Percentiles rank a stretch among this genome's conserved stretches.
These are phyloP conservation scores for Psilopogon haemacephalus DNA, from an alignment of 2,113 vertebrate species.

Conservation along the genomic window DNA sequence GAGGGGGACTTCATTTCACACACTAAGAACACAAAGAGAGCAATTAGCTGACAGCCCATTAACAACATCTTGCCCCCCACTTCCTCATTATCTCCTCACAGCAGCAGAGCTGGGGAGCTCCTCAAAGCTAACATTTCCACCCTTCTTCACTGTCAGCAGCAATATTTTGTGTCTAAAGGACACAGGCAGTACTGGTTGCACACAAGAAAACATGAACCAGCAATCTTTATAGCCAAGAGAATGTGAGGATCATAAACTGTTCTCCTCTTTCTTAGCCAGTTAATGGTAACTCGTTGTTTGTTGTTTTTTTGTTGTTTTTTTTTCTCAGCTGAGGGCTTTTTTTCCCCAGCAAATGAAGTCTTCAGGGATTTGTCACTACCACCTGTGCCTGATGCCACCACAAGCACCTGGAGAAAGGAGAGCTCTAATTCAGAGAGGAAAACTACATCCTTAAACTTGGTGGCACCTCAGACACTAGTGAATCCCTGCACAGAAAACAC, in stretches of 20 bases:
- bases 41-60: background rate
- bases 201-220: background rate
- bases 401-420: background rate
- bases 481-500: background rate
- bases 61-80: background rate
- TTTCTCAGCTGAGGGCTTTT: background rate
- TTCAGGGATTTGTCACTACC: background rate
- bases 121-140: background rate
- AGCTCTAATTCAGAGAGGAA: background rate
- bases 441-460: background rate
- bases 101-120: background rate
- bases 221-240: background rate
- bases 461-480: background rate
- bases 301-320: too few relatives aligned
- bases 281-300: background rate
- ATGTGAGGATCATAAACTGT: background rate
- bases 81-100: background rate
- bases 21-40: slow-evolving; percentile 62
- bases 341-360: background rate
- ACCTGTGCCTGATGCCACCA: too few relatives aligned
- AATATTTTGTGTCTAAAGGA: background rate
- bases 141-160: background rate
- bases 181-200: background rate
- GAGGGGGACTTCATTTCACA: slow-evolving; percentile 81
- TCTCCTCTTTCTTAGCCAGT: background rate